phyloP scores from a whole-genome alignment of 2,797 vertebrate genomes.

The Manis pentadactyla region DNA sequence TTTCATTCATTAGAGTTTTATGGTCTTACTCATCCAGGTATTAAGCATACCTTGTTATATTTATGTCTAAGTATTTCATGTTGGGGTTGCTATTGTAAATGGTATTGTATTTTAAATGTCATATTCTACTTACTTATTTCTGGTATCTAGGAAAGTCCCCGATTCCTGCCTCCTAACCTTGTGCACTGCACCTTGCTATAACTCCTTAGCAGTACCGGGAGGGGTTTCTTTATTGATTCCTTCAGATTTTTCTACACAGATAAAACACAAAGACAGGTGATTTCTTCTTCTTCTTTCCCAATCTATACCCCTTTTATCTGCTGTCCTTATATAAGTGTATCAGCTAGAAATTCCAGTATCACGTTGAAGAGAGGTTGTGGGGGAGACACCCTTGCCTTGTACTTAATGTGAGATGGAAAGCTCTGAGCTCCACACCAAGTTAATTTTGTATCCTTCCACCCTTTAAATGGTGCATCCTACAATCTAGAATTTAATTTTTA shows the following conservation, averaged over 20 bases:
- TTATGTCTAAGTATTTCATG: not conserved
- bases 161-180: not conserved
- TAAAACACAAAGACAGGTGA: too few relatives aligned
- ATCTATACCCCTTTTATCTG: not conserved
- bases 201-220: not conserved
- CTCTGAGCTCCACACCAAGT: not conserved
- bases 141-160: not conserved
- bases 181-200: not conserved
- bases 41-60: not conserved
- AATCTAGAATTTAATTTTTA: not conserved
- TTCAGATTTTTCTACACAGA: not conserved
- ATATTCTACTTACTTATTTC: not conserved
- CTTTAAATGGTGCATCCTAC: not conserved
- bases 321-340: not conserved
- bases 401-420: not conserved
- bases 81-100: not conserved
- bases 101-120: not conserved
- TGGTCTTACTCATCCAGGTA: not conserved
- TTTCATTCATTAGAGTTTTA: not conserved
- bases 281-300: not conserved
- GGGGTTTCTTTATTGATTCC: not conserved
- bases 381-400: not conserved
- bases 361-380: not conserved
- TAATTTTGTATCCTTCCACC: not conserved
- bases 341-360: not conserved